These are phyloP conservation scores for Chrysolina haemoptera DNA, from an alignment of 2,888 invertebrate species.

Conservation along the genomic window DNA sequence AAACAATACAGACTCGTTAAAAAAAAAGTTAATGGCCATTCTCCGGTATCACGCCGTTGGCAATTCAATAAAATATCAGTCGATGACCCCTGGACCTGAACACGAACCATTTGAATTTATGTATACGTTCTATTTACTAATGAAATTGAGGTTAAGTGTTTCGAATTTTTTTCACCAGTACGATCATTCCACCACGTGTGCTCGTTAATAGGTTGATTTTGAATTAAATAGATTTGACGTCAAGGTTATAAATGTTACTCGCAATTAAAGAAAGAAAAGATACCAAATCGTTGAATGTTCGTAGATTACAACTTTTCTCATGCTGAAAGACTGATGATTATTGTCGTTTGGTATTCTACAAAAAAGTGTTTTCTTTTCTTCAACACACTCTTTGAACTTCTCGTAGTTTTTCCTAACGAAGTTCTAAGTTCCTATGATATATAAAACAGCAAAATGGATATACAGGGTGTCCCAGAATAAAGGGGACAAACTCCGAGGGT, in stretches of 20 bases:
- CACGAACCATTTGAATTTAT: constrained; percentile 28
- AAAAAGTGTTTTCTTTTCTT: no score
- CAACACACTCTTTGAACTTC: no score
- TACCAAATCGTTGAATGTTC: neutral
- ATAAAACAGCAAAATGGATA: no score
- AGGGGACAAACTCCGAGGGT: no score
- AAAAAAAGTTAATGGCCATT: constrained; percentile 18
- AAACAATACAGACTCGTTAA: constrained; percentile 29
- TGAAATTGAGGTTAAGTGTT: constrained; percentile 27
- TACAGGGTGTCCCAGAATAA: no score
- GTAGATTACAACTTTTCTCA: neutral
- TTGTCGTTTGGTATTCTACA: no score
- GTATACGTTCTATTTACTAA: constrained; percentile 20
- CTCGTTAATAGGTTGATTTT: neutral
- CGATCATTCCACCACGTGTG: constrained; percentile 12
- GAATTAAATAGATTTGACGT: neutral
- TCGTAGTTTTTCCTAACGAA: no score
- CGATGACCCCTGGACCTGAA: constrained; percentile 28
- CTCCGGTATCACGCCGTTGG: constrained; percentile 25
- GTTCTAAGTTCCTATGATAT: no score
- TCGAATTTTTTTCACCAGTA: constrained; percentile 19
- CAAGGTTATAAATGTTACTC: constrained; percentile 4
- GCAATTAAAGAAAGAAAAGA: neutral
- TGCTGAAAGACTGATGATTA: neutral
- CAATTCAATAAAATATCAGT: constrained; percentile 30